These are phyloP conservation scores for Hybos culiciformis DNA, from an alignment of 2,888 invertebrate species.

Conservation along the genomic window DNA sequence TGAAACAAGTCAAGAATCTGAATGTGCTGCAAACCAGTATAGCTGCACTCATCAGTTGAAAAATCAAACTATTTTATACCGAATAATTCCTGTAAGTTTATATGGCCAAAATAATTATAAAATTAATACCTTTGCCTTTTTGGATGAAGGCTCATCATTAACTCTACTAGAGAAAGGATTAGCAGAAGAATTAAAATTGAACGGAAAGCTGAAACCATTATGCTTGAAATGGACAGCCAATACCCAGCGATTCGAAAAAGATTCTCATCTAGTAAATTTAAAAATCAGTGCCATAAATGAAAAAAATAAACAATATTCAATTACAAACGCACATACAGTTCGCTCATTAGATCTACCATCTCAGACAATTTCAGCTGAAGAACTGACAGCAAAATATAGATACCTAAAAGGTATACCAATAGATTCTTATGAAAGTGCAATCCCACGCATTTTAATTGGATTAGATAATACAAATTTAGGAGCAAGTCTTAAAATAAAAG, in stretches of 20 bases:
- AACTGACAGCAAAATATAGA: not conserved
- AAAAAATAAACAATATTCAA: not conserved
- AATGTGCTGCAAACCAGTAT: not conserved
- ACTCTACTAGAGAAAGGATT: constrained; percentile 14
- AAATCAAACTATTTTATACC: constrained; percentile 6
- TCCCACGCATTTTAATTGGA: constrained; percentile 9
- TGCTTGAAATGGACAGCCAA: constrained; percentile 2
- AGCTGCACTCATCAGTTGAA: not conserved
- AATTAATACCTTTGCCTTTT: constrained; percentile 13
- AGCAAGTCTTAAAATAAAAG: not conserved
- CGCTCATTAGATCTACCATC: not conserved
- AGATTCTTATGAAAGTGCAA: constrained; percentile 7
- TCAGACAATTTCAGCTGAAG: not conserved
- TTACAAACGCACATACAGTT: not conserved
- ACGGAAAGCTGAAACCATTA: constrained; percentile 10
- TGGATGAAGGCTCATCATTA: constrained; percentile 15
- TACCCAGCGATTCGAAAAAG: constrained; percentile 1
- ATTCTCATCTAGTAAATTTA: not conserved
- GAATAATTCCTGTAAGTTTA: constrained; percentile 12
- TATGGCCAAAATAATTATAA: constrained; percentile 8
- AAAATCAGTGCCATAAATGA: not conserved
- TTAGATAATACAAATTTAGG: not conserved
- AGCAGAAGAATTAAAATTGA: constrained; percentile 3
- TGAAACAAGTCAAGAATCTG: too few relatives aligned
- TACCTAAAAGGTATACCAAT: constrained; percentile 10